These are phyloP conservation scores for Paracyprichromis sp. DNA, from an alignment of 2,113 vertebrate genomes.

Conservation along the genomic window DNA sequence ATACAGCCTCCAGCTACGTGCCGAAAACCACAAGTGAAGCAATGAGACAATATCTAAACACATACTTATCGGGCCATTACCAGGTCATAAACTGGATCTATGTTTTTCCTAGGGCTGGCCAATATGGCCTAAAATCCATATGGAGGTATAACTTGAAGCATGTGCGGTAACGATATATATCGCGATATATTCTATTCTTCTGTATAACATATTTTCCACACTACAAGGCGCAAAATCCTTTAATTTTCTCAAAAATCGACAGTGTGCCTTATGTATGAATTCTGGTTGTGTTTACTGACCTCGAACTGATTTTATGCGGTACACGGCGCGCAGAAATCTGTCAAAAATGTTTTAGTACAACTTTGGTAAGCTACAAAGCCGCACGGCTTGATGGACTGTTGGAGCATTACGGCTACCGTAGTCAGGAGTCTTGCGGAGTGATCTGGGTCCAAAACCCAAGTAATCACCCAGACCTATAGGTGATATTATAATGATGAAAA, in stretches of 20 bases:
- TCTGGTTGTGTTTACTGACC: not conserved
- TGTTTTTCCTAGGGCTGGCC: not conserved
- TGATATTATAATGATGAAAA: not conserved
- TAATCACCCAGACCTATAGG: not conserved
- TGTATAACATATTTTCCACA: not conserved
- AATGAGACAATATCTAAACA: not conserved
- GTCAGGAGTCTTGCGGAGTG: not conserved
- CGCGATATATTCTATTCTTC: not conserved
- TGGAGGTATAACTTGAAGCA: not conserved
- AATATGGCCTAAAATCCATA: not conserved
- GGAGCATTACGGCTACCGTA: not conserved
- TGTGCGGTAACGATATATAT: not conserved
- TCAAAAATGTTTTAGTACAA: not conserved
- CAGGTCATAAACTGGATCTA: not conserved
- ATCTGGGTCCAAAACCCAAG: not conserved
- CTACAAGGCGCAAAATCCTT: not conserved
- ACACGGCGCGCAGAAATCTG: rapidly evolving
- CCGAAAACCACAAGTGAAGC: not conserved
- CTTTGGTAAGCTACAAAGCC: not conserved
- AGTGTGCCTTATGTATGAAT: not conserved
- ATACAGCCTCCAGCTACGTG: not conserved
- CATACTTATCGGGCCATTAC: not conserved
- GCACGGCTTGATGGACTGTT: not conserved
- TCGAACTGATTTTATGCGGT: not conserved
- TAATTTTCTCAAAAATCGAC: not conserved